phyloP scores from a whole-genome alignment of 2,888 invertebrate genomes.

The Adineta ricciae region DNA sequence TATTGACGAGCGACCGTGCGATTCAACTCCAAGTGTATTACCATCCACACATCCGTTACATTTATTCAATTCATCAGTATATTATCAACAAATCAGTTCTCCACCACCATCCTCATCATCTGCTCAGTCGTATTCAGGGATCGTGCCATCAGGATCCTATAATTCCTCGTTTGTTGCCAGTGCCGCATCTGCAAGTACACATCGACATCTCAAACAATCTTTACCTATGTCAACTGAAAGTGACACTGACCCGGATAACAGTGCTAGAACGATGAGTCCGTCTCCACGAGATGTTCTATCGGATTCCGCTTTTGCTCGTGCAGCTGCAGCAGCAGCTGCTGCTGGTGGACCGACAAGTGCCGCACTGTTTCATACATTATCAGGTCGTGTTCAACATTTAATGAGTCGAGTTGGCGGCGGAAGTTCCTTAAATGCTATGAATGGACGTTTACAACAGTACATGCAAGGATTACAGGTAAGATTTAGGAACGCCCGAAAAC shows the following conservation, averaged over 20 bases:
- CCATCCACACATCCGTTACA: not conserved
- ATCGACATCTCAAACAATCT: not conserved
- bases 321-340: not conserved
- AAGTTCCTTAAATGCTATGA: not conserved
- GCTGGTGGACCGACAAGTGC: not conserved
- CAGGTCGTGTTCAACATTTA: not conserved
- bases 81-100: not conserved
- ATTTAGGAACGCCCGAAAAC: not conserved
- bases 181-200: not conserved
- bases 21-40: not conserved
- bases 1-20: not conserved
- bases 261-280: not conserved
- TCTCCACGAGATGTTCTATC: not conserved
- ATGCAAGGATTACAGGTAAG: not conserved
- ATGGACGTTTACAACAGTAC: constrained; percentile 12
- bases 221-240: not conserved
- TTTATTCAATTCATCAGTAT: not conserved
- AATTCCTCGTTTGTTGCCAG: not conserved
- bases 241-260: not conserved
- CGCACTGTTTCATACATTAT: not conserved
- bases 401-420: not conserved
- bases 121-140: not conserved
- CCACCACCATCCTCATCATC: not conserved
- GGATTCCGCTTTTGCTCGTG: constrained; percentile 6
- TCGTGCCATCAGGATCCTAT: not conserved